Conservation (phyloP, 2,888 invertebrate genomes). For the Tipula confusa region DNA sequence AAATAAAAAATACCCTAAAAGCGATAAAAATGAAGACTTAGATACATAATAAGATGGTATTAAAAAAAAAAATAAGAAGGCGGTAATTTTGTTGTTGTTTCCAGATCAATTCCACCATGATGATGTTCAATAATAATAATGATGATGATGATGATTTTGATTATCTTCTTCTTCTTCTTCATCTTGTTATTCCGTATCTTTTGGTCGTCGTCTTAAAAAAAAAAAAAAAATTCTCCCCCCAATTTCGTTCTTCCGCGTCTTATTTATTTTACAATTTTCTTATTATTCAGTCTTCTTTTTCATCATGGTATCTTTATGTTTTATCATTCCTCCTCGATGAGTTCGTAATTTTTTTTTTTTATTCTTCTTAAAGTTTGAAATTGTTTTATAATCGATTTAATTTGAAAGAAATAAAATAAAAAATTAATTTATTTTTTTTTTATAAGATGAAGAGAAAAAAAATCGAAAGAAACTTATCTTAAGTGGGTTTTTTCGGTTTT, state of each 20-base stretch:
- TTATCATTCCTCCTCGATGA: conserved; percentile 4
- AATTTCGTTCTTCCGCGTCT: neutral
- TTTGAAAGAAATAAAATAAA: conserved; percentile 25
- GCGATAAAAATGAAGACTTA: conserved; percentile 5
- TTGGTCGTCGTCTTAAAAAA: neutral
- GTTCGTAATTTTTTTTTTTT: neutral
- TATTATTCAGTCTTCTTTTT: neutral
- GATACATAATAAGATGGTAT: neutral
- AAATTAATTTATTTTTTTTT: conserved; percentile 12
- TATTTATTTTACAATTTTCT: conserved; percentile 25
- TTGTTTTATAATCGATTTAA: conserved; percentile 25
- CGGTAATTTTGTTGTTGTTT: neutral
- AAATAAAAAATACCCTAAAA: neutral
- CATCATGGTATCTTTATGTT: neutral
- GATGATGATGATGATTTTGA: neutral
- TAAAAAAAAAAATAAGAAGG: neutral
- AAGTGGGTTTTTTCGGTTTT: conserved; percentile 25
- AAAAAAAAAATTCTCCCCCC: neutral
- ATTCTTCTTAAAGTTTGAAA: neutral
- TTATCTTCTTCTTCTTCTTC: neutral
- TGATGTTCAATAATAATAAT: conserved; percentile 25
- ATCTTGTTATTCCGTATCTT: no score
- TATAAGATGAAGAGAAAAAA: neutral
- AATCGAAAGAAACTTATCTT: conserved; percentile 20
- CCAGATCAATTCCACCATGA: conserved; percentile 25